phyloP scores from a whole-genome alignment of 30 jellyfish, hydroid and myxozoan species.

The Aurelia aurita complex sp. Pacific region DNA sequence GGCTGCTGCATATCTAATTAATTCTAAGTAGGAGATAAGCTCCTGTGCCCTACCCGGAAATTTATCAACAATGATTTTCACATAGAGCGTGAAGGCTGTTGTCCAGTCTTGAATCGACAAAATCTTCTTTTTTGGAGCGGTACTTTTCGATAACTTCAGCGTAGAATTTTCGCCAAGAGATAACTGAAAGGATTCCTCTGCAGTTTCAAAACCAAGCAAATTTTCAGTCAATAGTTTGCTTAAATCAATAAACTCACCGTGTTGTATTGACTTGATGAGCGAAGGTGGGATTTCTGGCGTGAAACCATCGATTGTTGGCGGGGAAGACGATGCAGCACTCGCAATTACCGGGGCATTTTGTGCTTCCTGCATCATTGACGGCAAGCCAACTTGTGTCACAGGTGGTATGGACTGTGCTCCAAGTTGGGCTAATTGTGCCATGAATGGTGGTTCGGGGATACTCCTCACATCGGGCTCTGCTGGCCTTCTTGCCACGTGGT shows the following conservation, averaged over 20 bases:
- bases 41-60: slow-evolving; percentile 9
- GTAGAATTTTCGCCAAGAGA: not conserved
- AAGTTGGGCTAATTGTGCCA: no score
- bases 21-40: slow-evolving; percentile 1
- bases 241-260: no score
- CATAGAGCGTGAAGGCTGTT: slow-evolving; percentile 8
- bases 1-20: slow-evolving; percentile 11
- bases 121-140: slow-evolving; percentile 2
- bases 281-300: slow-evolving; percentile 18
- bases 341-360: no score
- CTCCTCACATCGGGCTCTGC: no score
- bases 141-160: not conserved
- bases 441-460: no score
- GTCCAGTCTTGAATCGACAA: slow-evolving; percentile 3
- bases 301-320: not conserved
- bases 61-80: not conserved
- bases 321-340: no score
- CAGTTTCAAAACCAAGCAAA: slow-evolving; percentile 2
- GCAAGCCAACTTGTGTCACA: no score
- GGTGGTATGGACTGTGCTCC: no score
- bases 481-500: no score
- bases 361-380: no score
- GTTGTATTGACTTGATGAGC: no score
- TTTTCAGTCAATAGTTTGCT: not conserved
- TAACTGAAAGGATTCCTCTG: not conserved